Evolutionary conservation across 2,113 vertebrate species (phyloP).

Genomic region (Cynoglossus semilaevis): DNA sequence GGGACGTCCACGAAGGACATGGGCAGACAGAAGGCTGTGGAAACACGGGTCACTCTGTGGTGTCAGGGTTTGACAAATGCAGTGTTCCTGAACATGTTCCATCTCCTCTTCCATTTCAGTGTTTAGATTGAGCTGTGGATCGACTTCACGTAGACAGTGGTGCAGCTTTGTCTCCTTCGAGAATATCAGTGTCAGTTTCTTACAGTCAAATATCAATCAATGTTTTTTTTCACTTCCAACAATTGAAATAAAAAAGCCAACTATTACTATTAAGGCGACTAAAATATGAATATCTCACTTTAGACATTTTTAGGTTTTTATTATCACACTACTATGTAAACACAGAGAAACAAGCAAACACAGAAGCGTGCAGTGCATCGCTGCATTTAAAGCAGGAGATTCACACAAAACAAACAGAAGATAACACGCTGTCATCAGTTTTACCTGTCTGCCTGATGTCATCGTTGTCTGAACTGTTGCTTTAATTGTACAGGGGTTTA

Average conservation of each 20-base stretch:
- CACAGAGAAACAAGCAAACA: too few relatives aligned
- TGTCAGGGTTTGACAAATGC: slow-evolving; percentile 23
- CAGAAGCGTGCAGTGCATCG: neutral
- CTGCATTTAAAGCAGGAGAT: slow-evolving; percentile 10
- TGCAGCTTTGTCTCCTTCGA: slow-evolving; percentile 2
- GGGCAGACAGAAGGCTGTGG: slow-evolving; percentile 43
- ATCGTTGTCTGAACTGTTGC: slow-evolving; percentile 19
- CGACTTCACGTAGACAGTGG: slow-evolving; percentile 36
- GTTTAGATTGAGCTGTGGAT: slow-evolving; percentile 50
- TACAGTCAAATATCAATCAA: slow-evolving; percentile 31
- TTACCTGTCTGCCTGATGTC: slow-evolving; percentile 17
- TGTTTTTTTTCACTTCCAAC: neutral
- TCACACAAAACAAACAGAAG: neutral
- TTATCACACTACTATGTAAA: too few relatives aligned
- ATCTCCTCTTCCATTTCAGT: slow-evolving; percentile 44
- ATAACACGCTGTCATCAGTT: neutral
- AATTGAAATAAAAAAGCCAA: too few relatives aligned
- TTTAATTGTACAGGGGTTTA: slow-evolving; percentile 31
- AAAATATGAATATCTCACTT: too few relatives aligned
- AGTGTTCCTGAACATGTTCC: slow-evolving; percentile 51
- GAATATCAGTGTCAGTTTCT: slow-evolving; percentile 25
- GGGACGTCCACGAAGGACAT: slow-evolving; percentile 31
- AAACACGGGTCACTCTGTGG: slow-evolving; percentile 31
- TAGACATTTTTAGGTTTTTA: too few relatives aligned
- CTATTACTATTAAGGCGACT: too few relatives aligned